Base-by-base conservation (phyloP, 1,140 invertebrate species). In the Telenomus remus region DNA sequence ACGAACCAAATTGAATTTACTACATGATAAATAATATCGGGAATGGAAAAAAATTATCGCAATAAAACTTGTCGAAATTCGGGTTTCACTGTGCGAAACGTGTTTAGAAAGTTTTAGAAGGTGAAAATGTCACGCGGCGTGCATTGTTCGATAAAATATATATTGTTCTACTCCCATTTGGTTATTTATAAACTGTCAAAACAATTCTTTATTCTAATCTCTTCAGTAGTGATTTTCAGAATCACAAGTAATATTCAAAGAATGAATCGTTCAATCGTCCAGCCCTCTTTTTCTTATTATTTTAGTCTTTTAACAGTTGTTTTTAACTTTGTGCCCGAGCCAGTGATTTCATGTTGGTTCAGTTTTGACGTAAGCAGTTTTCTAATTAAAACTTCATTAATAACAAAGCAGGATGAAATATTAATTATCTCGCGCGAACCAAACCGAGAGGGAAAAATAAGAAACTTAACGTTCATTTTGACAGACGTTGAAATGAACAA, bases 21-120 rank as follows among this genome's bases (percentile, higher is more conserved):
- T 34, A 44, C 59, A 61, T 60, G 50, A 16, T 61, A 61, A 46
- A 63, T 46, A 63, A 63, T 53, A 53, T 53, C 39, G 19, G 13
- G 10, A 1, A 10, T 7, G 7, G 44, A 63, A 63, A 63, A 63
- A 61, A 11, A 10, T 51, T 37, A 43, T 10, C 0, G 34, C 43
- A 9, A 64, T 55, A 64, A 64, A 55, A 64, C 51, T 55, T 42
- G n/a, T 35, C 27, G 42, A 49, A 39, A 64, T 64, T 64, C 43
- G 34, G 14, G 14, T 46, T 54, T 19, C 60, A 13, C 19, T 37
- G 43, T 37, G 19, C 15, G 50, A 43, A 54, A 63, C 49, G 50
- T 63, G 60, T 53, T 63, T 16, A n/a, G 60, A 63, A n/a, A 47
- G 39, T 53, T 47, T 46, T 27, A 63, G 53, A 63, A 27, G 19